phyloP scores from a whole-genome alignment of 2,113 vertebrate species.

The Tiliqua scincoides region DNA sequence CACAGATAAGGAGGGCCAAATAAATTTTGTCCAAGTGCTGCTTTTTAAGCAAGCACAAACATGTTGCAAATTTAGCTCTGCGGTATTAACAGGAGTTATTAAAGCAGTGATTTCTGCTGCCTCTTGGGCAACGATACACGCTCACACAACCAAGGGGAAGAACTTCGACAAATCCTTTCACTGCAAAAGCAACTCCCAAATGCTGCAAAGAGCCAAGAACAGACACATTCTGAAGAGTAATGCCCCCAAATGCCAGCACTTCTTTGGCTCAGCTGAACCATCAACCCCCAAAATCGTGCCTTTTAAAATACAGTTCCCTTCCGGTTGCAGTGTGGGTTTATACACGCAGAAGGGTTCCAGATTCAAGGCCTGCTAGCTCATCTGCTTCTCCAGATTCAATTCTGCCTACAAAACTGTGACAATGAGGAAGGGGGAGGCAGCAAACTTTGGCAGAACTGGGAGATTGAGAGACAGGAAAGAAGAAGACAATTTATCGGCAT shows the following conservation, averaged over 20 bases:
- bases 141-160: constrained; percentile 46
- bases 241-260: constrained; percentile 23
- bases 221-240: neutral
- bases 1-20: too few relatives aligned
- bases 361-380: too few relatives aligned
- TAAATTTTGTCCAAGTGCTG: constrained; percentile 36
- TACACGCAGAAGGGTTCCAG: too few relatives aligned
- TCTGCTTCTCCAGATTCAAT: too few relatives aligned
- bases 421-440: too few relatives aligned
- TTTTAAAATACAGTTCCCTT: neutral
- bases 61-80: constrained; percentile 44
- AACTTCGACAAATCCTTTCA: constrained; percentile 18
- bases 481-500: too few relatives aligned
- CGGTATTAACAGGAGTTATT: constrained; percentile 60
- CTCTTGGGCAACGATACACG: constrained; percentile 44
- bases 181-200: constrained; percentile 5
- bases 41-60: constrained; percentile 52
- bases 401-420: too few relatives aligned
- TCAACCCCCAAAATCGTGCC: neutral
- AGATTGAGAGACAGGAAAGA: too few relatives aligned
- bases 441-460: too few relatives aligned
- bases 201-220: constrained; percentile 11
- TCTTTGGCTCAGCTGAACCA: neutral
- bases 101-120: constrained; percentile 52
- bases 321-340: too few relatives aligned